Percentiles rank a stretch among this genome's conserved stretches.
Evolutionary conservation across 2,113 vertebrate genomes (phyloP).

Genomic region (Oceanodroma tethys): DNA sequence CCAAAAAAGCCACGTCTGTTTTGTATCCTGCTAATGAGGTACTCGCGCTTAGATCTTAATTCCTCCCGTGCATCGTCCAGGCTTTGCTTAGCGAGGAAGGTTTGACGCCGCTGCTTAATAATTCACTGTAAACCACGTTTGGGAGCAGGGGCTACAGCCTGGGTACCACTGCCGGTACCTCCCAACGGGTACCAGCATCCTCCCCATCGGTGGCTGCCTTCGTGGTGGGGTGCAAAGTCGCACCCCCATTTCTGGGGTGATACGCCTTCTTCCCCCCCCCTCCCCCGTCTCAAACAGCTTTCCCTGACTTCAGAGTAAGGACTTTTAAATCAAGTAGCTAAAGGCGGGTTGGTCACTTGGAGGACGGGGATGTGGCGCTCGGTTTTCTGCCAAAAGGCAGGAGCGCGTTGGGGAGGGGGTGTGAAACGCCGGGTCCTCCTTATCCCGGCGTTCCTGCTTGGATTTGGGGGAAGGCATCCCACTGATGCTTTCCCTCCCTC

Average conservation of each 20-base stretch:
- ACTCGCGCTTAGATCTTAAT: rapidly evolving
- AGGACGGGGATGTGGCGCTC: not conserved
- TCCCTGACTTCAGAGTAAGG: not conserved
- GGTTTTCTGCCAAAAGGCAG: not conserved
- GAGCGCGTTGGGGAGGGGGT: rapidly evolving
- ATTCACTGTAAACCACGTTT: not conserved
- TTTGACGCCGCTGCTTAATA: not conserved
- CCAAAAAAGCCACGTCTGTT: not conserved
- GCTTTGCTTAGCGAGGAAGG: not conserved
- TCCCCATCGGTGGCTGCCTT: rapidly evolving
- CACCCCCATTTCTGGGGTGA: not conserved
- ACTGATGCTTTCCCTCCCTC: not conserved
- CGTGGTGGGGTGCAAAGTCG: rapidly evolving
- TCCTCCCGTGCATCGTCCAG: rapidly evolving
- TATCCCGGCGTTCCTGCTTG: rapidly evolving
- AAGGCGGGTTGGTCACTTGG: not conserved
- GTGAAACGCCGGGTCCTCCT: not conserved
- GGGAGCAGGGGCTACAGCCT: not conserved
- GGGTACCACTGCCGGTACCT: not conserved
- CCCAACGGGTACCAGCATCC: rapidly evolving
- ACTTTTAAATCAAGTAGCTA: not conserved
- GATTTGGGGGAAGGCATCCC: not conserved
- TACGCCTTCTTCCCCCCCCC: rapidly evolving
- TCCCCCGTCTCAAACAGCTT: not conserved
- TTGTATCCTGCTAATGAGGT: not conserved